Evolutionary conservation across 2,797 vertebrate genomes (phyloP).

Genomic region (Serranus cabrilla): DNA sequence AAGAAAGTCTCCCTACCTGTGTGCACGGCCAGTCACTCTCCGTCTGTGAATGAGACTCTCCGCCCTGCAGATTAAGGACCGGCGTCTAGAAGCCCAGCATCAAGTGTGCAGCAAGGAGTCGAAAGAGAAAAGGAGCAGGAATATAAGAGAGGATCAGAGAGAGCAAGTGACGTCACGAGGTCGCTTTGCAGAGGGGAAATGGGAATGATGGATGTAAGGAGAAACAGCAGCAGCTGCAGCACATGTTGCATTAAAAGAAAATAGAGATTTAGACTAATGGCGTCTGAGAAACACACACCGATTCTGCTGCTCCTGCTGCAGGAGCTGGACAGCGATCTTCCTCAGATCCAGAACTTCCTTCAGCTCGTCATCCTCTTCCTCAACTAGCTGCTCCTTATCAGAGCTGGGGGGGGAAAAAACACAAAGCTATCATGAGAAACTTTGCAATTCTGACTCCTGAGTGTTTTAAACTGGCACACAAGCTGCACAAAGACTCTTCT

Average conservation of each 20-base stretch:
- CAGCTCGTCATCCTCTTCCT: slow-evolving; percentile 94
- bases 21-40: slow-evolving; percentile 90
- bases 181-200: slow-evolving; percentile 41
- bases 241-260: background rate
- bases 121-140: slow-evolving; percentile 69
- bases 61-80: slow-evolving; percentile 94
- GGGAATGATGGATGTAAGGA: background rate
- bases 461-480: background rate
- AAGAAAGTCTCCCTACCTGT: slow-evolving; percentile 78
- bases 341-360: slow-evolving; percentile 96
- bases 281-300: slow-evolving; percentile 82
- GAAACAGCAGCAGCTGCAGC: background rate
- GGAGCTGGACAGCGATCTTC: slow-evolving; percentile 95
- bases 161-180: slow-evolving; percentile 27
- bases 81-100: slow-evolving; percentile 87
- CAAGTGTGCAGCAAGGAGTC: slow-evolving; percentile 77
- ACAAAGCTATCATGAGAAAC: background rate
- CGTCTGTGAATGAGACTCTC: slow-evolving; percentile 96
- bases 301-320: slow-evolving; percentile 97
- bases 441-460: background rate
- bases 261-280: background rate
- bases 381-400: slow-evolving; percentile 91
- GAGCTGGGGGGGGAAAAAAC: slow-evolving; percentile 80
- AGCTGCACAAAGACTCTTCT: background rate
- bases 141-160: slow-evolving; percentile 26